Percentiles rank a stretch among this genome's conserved stretches.
Conservation (phyloP, 2,113 vertebrate genomes). For the Numida meleagris region DNA sequence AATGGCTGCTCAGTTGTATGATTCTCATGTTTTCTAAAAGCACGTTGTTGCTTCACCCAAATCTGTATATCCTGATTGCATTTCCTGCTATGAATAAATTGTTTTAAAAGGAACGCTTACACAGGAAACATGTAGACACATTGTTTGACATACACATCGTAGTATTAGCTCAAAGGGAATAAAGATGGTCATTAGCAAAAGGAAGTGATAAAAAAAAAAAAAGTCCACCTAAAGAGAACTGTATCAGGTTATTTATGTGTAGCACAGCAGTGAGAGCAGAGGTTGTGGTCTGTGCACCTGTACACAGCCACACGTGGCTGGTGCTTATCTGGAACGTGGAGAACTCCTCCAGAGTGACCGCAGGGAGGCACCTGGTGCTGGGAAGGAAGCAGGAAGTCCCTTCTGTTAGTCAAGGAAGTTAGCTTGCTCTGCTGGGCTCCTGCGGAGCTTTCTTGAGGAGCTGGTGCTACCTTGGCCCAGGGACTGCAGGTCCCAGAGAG, state of each 20-base stretch:
- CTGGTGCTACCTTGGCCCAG: not conserved
- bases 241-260: not conserved
- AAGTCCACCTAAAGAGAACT: not conserved
- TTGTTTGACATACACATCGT: not conserved
- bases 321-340: not conserved
- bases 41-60: not conserved
- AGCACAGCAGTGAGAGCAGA: not conserved
- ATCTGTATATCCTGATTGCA: not conserved
- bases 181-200: not conserved
- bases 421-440: not conserved
- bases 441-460: not conserved
- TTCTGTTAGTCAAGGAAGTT: not conserved
- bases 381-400: not conserved
- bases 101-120: not conserved
- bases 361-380: not conserved
- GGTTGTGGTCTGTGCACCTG: not conserved
- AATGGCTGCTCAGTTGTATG: not conserved
- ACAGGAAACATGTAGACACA: not conserved
- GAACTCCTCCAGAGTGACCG: not conserved
- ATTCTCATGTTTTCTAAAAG: not conserved
- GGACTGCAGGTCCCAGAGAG: not conserved
- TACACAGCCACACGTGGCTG: not conserved
- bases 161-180: not conserved
- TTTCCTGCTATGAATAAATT: not conserved
- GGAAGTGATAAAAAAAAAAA: not conserved